These are phyloP conservation scores for Leptinotarsa haldemani DNA, from an alignment of 2,888 invertebrate species.

Conservation along the genomic window DNA sequence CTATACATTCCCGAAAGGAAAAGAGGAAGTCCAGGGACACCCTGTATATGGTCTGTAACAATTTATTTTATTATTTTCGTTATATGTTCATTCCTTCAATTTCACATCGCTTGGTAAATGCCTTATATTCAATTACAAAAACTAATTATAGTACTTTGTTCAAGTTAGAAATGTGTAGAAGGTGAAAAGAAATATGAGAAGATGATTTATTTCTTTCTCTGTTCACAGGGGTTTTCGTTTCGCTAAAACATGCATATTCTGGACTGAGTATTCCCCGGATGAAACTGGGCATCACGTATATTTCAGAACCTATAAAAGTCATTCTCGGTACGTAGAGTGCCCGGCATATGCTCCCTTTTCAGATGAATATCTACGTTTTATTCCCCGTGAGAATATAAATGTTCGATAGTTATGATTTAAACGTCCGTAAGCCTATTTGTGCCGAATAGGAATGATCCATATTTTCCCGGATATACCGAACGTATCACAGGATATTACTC, in stretches of 20 bases:
- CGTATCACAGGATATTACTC: background rate
- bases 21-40: no score
- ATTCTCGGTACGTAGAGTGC: constrained; percentile 49
- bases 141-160: no score
- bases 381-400: constrained; percentile 52
- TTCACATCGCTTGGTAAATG: no score
- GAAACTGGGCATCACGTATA: constrained; percentile 42
- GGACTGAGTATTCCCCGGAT: constrained; percentile 1
- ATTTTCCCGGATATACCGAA: background rate
- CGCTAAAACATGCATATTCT: background rate
- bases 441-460: constrained; percentile 15
- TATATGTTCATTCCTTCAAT: no score
- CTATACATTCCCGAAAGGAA: no score
- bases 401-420: constrained; percentile 55
- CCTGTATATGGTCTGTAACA: no score
- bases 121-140: no score
- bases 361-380: constrained; percentile 54
- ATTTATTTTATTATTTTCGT: no score
- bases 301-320: constrained; percentile 51
- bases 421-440: constrained; percentile 19
- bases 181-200: no score
- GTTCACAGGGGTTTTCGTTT: background rate
- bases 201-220: no score
- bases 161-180: no score
- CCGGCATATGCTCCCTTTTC: constrained; percentile 48